Conservation (phyloP, 2,113 vertebrate species). For the Apus apus region DNA sequence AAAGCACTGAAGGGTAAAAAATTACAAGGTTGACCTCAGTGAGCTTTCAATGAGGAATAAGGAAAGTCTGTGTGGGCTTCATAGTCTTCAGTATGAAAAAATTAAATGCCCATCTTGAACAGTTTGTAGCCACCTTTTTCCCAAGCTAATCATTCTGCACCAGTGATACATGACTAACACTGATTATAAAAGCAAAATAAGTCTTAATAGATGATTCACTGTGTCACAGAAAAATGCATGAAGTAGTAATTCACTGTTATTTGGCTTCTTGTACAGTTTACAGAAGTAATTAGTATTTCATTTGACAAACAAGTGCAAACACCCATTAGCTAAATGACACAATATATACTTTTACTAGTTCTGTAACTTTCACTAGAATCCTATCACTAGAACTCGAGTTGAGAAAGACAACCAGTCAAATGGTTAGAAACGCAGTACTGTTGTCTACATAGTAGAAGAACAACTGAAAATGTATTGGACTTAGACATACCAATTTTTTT, state of each 20-base stretch:
- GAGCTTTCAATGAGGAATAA: not conserved
- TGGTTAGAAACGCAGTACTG: not conserved
- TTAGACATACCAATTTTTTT: not conserved
- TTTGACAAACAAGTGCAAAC: conserved; percentile 51
- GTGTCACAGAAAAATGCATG: conserved; percentile 2
- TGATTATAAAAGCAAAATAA: conserved; percentile 12
- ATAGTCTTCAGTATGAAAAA: not conserved
- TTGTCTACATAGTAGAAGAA: not conserved
- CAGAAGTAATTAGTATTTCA: conserved; percentile 29
- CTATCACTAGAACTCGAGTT: not conserved
- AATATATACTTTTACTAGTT: not conserved
- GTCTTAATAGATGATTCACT: conserved; percentile 44
- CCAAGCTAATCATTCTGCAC: not conserved
- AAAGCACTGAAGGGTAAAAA: not conserved
- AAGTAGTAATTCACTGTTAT: conserved; percentile 27
- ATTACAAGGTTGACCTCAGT: not conserved
- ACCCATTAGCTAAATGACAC: conserved; percentile 47
- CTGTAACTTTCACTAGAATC: not conserved
- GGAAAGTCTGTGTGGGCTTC: not conserved
- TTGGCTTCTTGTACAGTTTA: not conserved
- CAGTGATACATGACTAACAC: not conserved
- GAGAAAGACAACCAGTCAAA: not conserved
- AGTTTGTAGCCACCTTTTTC: not conserved
- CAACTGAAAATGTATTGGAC: not conserved
- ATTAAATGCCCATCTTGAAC: not conserved